These are phyloP conservation scores for Pterois miles DNA, from an alignment of 2,797 vertebrate species.

Conservation along the genomic window DNA sequence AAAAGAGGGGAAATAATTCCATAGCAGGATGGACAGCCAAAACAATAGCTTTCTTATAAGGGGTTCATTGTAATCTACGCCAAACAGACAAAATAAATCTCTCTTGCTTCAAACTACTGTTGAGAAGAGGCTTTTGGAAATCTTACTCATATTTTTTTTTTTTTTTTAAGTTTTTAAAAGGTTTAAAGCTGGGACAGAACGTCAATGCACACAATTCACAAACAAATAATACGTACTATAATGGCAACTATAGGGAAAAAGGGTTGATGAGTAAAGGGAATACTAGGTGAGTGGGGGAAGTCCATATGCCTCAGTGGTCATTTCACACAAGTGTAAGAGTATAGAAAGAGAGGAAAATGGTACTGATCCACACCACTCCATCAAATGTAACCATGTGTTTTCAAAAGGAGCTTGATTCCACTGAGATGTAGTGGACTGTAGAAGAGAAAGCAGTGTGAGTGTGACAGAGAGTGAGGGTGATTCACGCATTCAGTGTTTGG, in stretches of 20 bases:
- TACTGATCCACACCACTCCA: constrained; percentile 16
- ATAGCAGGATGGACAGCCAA: neutral
- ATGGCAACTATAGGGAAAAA: neutral
- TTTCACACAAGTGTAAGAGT: neutral
- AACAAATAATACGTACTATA: neutral
- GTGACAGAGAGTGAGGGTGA: neutral
- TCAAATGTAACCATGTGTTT: neutral
- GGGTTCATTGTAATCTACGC: neutral
- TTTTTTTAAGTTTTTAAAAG: neutral
- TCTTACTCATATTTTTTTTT: neutral
- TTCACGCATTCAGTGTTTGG: neutral
- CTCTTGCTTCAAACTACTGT: neutral
- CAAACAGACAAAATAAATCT: neutral
- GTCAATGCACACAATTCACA: neutral
- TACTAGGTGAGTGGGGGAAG: neutral
- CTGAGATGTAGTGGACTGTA: neutral
- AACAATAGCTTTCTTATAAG: neutral
- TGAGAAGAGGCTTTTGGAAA: constrained; percentile 3
- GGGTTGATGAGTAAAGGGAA: neutral
- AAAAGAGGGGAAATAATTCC: neutral
- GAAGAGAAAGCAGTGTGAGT: neutral
- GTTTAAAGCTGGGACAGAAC: neutral
- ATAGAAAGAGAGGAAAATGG: neutral
- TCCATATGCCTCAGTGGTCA: neutral
- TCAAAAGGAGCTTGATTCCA: neutral